Percentiles rank a stretch among this genome's conserved stretches.
These are phyloP conservation scores for Megaceryle torquata DNA, from an alignment of 2,113 vertebrate species.

Conservation along the genomic window DNA sequence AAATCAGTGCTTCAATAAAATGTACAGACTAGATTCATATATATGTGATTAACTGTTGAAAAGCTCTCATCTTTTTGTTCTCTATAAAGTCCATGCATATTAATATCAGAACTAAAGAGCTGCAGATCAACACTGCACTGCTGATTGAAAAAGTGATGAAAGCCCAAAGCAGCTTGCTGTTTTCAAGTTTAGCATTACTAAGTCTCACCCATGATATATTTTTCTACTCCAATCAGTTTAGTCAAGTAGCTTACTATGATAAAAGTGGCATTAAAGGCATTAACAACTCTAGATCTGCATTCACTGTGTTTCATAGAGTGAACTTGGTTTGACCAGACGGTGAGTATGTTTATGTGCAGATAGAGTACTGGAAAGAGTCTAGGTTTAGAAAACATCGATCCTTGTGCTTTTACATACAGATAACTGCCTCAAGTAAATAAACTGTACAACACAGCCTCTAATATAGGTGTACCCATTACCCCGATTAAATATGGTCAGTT, in stretches of 20 bases:
- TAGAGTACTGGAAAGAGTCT: background rate
- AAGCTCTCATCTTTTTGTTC: background rate
- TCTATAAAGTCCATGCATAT: background rate
- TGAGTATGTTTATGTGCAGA: background rate
- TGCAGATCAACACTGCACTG: background rate
- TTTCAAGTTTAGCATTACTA: background rate
- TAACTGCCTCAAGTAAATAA: background rate
- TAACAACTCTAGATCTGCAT: background rate
- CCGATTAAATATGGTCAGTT: background rate
- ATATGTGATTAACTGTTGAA: background rate
- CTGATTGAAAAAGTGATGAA: background rate
- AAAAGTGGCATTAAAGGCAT: background rate
- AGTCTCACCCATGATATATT: background rate
- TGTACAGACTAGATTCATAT: background rate
- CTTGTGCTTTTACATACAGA: background rate
- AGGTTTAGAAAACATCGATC: background rate
- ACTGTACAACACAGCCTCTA: background rate
- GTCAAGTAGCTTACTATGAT: background rate
- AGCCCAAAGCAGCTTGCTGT: background rate
- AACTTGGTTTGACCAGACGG: background rate
- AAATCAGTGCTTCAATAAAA: background rate
- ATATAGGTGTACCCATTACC: background rate
- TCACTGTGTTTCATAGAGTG: background rate
- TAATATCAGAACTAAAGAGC: background rate
- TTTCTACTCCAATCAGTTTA: background rate